Percentiles rank a stretch among this genome's conserved stretches.
Conservation (phyloP, 2,113 vertebrate genomes). For the Bubo scandiacus region DNA sequence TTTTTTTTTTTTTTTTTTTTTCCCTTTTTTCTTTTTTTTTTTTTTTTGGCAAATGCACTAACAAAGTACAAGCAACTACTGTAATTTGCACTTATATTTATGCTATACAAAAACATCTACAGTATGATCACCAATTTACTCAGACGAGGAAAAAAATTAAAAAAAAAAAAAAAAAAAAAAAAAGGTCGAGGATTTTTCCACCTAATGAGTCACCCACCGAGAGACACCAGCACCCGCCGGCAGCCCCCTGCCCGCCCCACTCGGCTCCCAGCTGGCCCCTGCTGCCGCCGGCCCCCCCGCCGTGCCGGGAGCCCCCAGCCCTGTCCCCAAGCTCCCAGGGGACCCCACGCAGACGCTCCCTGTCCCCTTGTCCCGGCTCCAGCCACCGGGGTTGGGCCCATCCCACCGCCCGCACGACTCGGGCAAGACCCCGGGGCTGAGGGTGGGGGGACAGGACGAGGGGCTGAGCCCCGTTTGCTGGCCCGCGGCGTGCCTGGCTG, state of each 20-base stretch:
- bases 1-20: no score
- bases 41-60: not conserved
- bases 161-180: no score
- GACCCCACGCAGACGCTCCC: not conserved
- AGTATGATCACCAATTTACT: not conserved
- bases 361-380: not conserved
- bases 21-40: not conserved
- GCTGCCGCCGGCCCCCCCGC: not conserved
- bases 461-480: not conserved
- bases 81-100: not conserved
- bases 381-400: not conserved
- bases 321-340: not conserved
- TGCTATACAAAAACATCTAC: conserved; percentile 18
- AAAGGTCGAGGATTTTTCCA: not conserved
- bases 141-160: not conserved
- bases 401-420: not conserved
- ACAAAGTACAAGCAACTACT: not conserved
- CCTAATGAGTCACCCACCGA: not conserved
- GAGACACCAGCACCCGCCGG: not conserved
- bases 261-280: not conserved
- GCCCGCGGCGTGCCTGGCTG: rapidly evolving
- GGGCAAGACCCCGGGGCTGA: not conserved
- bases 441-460: not conserved
- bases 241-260: not conserved
- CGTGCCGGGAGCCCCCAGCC: not conserved